A percentile compares a stretch with the other conserved stretches of the same genome.
Conservation (phyloP, 2,797 vertebrate genomes). For the Enteromius viviparus region DNA sequence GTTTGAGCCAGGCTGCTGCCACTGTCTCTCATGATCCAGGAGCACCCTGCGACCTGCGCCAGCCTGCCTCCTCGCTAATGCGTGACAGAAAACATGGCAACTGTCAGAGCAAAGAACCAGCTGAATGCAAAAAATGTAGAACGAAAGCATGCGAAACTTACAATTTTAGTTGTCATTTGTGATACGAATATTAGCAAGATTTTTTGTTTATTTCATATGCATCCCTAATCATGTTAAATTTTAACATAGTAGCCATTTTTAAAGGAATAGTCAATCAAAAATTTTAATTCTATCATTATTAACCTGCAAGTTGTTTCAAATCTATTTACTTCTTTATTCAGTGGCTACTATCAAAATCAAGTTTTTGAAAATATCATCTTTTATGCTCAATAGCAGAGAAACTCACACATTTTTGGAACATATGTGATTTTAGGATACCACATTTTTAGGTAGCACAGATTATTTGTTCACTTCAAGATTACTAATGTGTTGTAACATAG, state of each 20-base stretch:
- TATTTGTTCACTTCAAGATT: neutral
- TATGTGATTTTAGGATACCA: neutral
- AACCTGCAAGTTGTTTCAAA: neutral
- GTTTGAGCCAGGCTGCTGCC: conserved; percentile 80
- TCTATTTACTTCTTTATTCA: neutral
- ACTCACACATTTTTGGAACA: neutral
- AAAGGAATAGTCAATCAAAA: neutral
- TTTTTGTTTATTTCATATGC: neutral
- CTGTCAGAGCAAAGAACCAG: neutral
- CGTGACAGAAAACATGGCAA: neutral
- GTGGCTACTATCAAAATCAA: neutral
- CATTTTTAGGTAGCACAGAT: neutral
- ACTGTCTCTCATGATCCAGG: conserved; percentile 84
- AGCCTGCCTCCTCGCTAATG: conserved; percentile 72
- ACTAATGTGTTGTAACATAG: neutral
- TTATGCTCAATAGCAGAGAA: neutral
- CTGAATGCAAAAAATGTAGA: neutral
- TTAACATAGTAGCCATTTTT: neutral
- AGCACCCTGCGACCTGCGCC: conserved; percentile 79
- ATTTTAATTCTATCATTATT: neutral
- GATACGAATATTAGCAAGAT: neutral
- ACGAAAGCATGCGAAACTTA: neutral
- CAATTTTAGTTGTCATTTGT: neutral
- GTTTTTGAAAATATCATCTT: neutral
- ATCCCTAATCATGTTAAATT: neutral